Conservation (phyloP, 2,113 vertebrate species). For the Clarias magur region DNA sequence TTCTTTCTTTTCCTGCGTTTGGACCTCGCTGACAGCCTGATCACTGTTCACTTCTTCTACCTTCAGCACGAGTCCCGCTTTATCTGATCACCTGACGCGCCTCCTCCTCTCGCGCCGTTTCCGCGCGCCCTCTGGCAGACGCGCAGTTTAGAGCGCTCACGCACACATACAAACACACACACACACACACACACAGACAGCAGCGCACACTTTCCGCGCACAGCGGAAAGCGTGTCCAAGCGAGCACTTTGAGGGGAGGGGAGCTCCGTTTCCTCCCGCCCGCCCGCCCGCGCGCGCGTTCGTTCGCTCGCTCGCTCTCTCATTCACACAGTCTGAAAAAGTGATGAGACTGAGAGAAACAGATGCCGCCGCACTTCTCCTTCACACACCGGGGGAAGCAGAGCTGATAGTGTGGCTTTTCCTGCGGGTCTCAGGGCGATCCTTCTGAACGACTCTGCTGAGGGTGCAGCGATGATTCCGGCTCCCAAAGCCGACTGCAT, state of each 20-base stretch:
- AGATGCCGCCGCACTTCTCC: slow-evolving; percentile 48
- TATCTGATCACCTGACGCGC: slow-evolving; percentile 67
- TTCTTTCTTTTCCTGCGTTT: background rate
- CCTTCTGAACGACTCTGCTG: slow-evolving; percentile 56
- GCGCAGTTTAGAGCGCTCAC: slow-evolving; percentile 47
- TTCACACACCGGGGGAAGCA: slow-evolving; percentile 45
- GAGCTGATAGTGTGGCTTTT: slow-evolving; percentile 55
- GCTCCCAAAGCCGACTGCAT: slow-evolving; percentile 44
- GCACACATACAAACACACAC: too few species aligned
- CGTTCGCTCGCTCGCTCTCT: too few species aligned
- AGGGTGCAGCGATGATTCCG: slow-evolving; percentile 55
- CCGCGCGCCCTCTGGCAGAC: slow-evolving; percentile 46
- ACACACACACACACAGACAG: background rate
- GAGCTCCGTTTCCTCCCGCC: slow-evolving; percentile 49
- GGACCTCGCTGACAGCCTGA: background rate
- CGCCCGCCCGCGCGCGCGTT: slow-evolving; percentile 61
- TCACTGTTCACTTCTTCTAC: background rate
- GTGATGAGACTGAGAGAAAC: slow-evolving; percentile 73
- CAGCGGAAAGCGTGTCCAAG: slow-evolving; percentile 52
- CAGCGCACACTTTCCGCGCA: slow-evolving; percentile 43
- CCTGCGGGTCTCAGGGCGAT: slow-evolving; percentile 60
- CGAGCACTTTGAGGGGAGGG: slow-evolving; percentile 50
- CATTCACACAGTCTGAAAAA: slow-evolving; percentile 61
- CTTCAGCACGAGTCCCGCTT: background rate
- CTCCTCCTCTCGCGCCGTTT: slow-evolving; percentile 61